These are phyloP conservation scores for Xiphias gladius DNA, from an alignment of 2,113 vertebrate genomes.

Conservation along the genomic window DNA sequence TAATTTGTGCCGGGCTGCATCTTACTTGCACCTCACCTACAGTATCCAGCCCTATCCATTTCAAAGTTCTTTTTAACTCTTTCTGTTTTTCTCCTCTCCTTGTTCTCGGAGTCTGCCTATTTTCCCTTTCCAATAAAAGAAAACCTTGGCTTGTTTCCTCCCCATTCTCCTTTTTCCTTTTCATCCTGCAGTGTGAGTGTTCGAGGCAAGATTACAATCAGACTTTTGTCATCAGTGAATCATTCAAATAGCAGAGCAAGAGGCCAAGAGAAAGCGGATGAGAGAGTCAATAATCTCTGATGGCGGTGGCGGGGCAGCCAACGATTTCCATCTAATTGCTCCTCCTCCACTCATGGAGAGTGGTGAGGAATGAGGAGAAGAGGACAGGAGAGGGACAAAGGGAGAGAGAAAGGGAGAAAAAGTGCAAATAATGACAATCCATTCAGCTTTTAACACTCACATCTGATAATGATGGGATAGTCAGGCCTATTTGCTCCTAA, in stretches of 20 bases:
- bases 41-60: not conserved
- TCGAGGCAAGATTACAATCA: constrained; percentile 75
- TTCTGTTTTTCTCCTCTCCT: not conserved
- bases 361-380: constrained; percentile 29
- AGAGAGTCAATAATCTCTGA: constrained; percentile 76
- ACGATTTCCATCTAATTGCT: constrained; percentile 81
- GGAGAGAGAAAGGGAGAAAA: constrained; percentile 30
- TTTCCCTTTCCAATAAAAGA: constrained; percentile 37
- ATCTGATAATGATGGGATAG: constrained; percentile 71
- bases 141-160: not conserved
- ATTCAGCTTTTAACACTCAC: constrained; percentile 72
- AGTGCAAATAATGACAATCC: constrained; percentile 66
- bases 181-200: constrained; percentile 42
- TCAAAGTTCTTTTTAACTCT: constrained; percentile 5
- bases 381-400: constrained; percentile 26
- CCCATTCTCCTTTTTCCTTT: constrained; percentile 13
- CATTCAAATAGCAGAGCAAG: constrained; percentile 69
- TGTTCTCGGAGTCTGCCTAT: not conserved
- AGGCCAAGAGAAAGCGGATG: constrained; percentile 55
- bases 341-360: constrained; percentile 64
- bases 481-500: constrained; percentile 56
- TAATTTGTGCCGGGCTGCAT: not conserved
- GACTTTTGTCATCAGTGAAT: constrained; percentile 78
- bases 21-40: not conserved
- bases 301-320: constrained; percentile 54